Percentiles rank a stretch among this genome's conserved stretches.
These are phyloP conservation scores for Agelas oroides DNA, from an alignment of 37 sponge, comb jelly and placozoan species.

Conservation along the genomic window DNA sequence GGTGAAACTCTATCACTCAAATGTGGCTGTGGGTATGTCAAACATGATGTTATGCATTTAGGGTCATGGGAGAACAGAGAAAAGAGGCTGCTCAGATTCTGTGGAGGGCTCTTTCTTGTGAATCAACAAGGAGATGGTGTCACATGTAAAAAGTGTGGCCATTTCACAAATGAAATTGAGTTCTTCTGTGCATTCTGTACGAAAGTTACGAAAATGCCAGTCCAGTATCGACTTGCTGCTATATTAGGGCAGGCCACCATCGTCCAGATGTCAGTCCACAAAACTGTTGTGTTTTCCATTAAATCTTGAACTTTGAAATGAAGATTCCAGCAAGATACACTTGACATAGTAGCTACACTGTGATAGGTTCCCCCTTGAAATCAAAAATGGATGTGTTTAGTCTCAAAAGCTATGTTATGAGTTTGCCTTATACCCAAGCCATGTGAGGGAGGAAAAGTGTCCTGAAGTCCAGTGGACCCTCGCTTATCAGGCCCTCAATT, in stretches of 20 bases:
- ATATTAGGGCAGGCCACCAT: neutral
- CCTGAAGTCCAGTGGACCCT: too few relatives aligned
- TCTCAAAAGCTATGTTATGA: too few relatives aligned
- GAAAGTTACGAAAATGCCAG: neutral
- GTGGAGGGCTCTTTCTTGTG: slow-evolving; percentile 32
- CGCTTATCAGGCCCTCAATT: too few relatives aligned
- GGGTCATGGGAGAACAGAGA: neutral
- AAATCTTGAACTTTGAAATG: too few relatives aligned
- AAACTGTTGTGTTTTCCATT: slow-evolving; percentile 34
- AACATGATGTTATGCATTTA: slow-evolving; percentile 46
- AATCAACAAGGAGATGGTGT: slow-evolving; percentile 19
- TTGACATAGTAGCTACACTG: too few relatives aligned
- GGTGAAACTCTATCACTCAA: slow-evolving; percentile 23
- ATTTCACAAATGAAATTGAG: neutral
- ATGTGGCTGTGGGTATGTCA: slow-evolving; percentile 47
- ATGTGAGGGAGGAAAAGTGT: too few relatives aligned
- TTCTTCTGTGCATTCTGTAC: slow-evolving; percentile 30
- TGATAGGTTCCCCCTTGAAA: too few relatives aligned
- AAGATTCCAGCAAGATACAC: too few relatives aligned
- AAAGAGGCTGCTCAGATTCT: neutral
- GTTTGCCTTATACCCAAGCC: too few relatives aligned
- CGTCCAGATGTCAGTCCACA: slow-evolving; percentile 37
- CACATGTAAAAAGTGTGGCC: slow-evolving; percentile 24
- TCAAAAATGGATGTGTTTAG: too few relatives aligned
- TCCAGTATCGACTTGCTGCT: slow-evolving; percentile 2